Evolutionary conservation across 1,140 invertebrate species (phyloP).

Genomic region (Microvelia longipes): DNA sequence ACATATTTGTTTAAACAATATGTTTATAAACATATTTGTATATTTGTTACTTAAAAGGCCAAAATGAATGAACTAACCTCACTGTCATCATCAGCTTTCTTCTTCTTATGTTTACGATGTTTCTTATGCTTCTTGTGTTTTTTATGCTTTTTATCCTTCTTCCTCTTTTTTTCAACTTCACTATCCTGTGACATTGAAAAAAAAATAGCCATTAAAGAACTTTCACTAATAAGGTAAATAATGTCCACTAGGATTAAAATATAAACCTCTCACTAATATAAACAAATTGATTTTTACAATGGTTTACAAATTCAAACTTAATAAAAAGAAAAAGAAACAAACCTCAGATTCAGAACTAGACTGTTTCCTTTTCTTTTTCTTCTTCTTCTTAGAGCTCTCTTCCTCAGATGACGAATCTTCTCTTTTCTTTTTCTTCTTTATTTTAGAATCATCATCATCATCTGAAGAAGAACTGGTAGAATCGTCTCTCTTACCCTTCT

Average conservation of each 20-base stretch:
- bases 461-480: constrained; percentile 43
- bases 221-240: too few relatives aligned
- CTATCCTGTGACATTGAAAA: constrained; percentile 25
- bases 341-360: constrained; percentile 43
- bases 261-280: too few relatives aligned
- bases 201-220: too few relatives aligned
- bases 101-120: constrained; percentile 49
- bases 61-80: too few relatives aligned
- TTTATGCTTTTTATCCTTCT: constrained; percentile 52
- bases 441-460: constrained; percentile 35
- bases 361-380: constrained; percentile 45
- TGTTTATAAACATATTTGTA: too few relatives aligned
- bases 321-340: too few relatives aligned
- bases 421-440: constrained; percentile 49
- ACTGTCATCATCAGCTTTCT: constrained; percentile 33
- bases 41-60: too few relatives aligned
- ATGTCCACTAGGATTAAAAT: too few relatives aligned
- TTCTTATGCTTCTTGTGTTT: constrained; percentile 56
- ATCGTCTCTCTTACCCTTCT: constrained; percentile 34
- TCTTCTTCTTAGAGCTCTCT: constrained; percentile 41
- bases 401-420: constrained; percentile 42
- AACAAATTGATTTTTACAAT: too few relatives aligned
- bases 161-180: constrained; percentile 51
- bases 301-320: too few relatives aligned
- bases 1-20: too few relatives aligned